These are phyloP conservation scores for Muscidifurax raptorellus DNA, from an alignment of 1,140 invertebrate species.

Conservation along the genomic window DNA sequence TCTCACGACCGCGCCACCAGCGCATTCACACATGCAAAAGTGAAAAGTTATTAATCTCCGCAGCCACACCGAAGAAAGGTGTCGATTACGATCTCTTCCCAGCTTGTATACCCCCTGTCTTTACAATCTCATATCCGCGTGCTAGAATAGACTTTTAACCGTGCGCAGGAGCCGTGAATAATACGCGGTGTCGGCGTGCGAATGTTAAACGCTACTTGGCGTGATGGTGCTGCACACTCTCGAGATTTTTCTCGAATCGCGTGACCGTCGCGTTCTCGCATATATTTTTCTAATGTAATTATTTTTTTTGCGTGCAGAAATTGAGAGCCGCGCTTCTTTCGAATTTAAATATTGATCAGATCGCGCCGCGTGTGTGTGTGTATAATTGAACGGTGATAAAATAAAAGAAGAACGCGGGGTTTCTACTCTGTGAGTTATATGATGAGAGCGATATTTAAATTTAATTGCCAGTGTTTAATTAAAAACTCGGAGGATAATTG, in stretches of 20 bases:
- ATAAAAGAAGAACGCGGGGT: not conserved
- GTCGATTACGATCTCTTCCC: conserved; percentile 31
- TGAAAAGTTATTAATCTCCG: conserved; percentile 3
- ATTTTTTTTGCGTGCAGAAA: not conserved
- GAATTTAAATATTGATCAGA: conserved; percentile 30
- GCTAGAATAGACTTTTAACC: conserved; percentile 14
- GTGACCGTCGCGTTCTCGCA: not conserved
- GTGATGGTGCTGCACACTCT: conserved; percentile 54
- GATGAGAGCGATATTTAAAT: not conserved
- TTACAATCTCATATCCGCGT: conserved; percentile 22
- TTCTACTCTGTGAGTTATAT: not conserved
- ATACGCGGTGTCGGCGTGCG: conserved; percentile 37
- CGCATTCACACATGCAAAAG: not conserved
- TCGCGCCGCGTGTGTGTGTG: not conserved
- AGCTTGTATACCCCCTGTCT: not conserved
- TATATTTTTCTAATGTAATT: not conserved
- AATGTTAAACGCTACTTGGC: conserved; percentile 58
- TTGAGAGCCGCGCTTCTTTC: not conserved
- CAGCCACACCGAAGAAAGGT: not conserved
- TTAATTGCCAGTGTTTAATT: not conserved
- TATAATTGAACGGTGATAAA: not conserved
- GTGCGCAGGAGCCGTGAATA: conserved; percentile 49
- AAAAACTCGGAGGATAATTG: no score
- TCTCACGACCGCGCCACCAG: not conserved
- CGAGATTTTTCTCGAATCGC: conserved; percentile 27